Conservation (phyloP, 2,113 vertebrate species). For the Platycercus adscitus region DNA sequence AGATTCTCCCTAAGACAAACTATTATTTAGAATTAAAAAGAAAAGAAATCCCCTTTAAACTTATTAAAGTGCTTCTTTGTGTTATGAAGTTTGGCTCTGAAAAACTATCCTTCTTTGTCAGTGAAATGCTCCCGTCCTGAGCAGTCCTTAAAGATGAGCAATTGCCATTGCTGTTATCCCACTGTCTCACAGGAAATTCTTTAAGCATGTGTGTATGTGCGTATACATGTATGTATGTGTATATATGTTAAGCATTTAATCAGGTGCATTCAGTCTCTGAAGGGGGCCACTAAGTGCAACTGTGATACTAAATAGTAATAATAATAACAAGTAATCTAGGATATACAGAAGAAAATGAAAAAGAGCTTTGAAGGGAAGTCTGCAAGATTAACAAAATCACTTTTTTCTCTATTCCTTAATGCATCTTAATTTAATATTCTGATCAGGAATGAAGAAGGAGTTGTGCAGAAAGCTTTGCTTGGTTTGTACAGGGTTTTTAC, state of each 20-base stretch:
- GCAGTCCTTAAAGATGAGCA: background rate
- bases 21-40: background rate
- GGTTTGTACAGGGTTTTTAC: slow-evolving; percentile 2
- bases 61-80: background rate
- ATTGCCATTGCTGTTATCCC: background rate
- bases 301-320: background rate
- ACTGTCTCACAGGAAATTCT: background rate
- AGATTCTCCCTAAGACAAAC: background rate
- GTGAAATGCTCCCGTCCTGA: background rate
- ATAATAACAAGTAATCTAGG: background rate
- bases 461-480: slow-evolving; percentile 13
- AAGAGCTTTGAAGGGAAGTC: background rate
- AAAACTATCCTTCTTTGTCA: background rate
- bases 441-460: slow-evolving; percentile 19
- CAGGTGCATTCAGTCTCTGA: background rate
- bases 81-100: background rate
- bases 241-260: background rate
- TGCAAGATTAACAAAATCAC: slow-evolving; percentile 3
- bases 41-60: background rate
- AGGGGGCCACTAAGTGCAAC: background rate
- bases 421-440: slow-evolving; percentile 35
- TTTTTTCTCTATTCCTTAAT: slow-evolving; percentile 1
- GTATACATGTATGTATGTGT: background rate
- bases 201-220: background rate
- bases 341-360: background rate